Conservation (phyloP, 2,113 vertebrate species). For the Phrynosoma blainvillii region DNA sequence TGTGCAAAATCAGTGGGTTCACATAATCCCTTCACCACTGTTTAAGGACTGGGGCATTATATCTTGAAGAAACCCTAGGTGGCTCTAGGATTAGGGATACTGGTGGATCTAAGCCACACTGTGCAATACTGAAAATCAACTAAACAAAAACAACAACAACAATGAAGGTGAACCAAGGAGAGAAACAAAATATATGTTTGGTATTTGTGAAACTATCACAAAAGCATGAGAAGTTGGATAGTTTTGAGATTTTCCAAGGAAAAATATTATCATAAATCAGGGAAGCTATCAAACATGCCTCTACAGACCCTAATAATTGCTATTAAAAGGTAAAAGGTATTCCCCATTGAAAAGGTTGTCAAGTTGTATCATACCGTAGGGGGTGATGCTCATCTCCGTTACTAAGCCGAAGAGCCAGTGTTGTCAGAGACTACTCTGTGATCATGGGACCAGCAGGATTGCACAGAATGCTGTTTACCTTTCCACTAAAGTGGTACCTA, state of each 20-base stretch:
- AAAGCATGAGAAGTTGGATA: neutral
- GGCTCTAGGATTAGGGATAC: neutral
- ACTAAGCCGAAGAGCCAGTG: too few relatives aligned
- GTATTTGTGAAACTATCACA: neutral
- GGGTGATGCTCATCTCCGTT: too few relatives aligned
- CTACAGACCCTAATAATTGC: too few relatives aligned
- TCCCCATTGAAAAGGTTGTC: too few relatives aligned
- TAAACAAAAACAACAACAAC: neutral
- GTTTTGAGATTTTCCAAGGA: neutral
- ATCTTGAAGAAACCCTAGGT: neutral
- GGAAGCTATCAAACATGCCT: neutral
- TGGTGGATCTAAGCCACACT: neutral
- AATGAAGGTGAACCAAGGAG: neutral
- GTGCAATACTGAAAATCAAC: neutral
- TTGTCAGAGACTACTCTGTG: too few relatives aligned
- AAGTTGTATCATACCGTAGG: too few relatives aligned
- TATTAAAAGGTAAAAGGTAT: too few relatives aligned
- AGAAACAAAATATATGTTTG: neutral
- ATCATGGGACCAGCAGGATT: too few relatives aligned
- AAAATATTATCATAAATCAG: neutral
- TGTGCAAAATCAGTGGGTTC: too few relatives aligned
- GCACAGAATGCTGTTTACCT: too few relatives aligned
- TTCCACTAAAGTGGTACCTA: too few relatives aligned
- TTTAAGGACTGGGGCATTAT: neutral
- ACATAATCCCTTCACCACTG: neutral